Conservation (phyloP, 2,797 vertebrate species). For the Garrulus glandarius region DNA sequence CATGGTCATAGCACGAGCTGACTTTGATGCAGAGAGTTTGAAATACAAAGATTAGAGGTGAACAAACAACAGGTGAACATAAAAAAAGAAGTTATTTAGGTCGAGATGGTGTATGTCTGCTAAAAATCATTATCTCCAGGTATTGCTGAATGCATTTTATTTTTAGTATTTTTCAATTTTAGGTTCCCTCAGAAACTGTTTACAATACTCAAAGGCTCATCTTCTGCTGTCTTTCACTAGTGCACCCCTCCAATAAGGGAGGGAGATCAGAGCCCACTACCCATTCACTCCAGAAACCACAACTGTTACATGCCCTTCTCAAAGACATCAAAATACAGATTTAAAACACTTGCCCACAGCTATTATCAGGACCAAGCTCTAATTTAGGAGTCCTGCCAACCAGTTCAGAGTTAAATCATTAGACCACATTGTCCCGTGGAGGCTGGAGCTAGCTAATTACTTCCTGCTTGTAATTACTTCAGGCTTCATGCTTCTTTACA, state of each 20-base stretch:
- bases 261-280: neutral
- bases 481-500: neutral
- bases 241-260: neutral
- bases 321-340: neutral
- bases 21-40: neutral
- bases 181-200: neutral
- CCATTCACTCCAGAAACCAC: neutral
- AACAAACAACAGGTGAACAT: neutral
- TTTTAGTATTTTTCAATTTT: neutral
- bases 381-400: neutral
- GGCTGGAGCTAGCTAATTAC: neutral
- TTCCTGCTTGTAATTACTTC: neutral
- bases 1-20: accelerated
- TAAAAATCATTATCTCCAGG: neutral
- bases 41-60: neutral
- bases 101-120: neutral
- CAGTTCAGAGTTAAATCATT: neutral
- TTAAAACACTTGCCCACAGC: neutral
- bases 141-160: neutral
- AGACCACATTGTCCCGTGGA: neutral
- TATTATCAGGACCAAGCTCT: neutral
- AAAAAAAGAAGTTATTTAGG: neutral
- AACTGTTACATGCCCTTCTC: neutral
- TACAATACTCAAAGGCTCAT: neutral
- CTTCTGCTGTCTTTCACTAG: neutral